Conservation (phyloP, 2,888 invertebrate genomes). For the Serripes groenlandicus region DNA sequence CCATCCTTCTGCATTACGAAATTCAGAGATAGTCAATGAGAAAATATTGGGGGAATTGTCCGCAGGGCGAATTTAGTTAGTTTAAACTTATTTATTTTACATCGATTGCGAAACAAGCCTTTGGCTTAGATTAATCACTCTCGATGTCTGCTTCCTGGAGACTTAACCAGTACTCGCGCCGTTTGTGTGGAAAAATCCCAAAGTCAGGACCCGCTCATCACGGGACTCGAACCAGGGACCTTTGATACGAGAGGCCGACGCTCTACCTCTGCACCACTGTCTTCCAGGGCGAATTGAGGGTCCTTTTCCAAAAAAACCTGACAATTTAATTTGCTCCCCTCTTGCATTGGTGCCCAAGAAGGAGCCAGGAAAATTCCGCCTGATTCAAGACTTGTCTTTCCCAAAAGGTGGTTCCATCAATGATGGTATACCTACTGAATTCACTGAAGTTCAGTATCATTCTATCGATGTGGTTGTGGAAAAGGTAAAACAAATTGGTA, state of each 20-base stretch:
- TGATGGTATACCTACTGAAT: conserved; percentile 16
- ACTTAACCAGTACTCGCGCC: no score
- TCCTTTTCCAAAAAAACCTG: conserved; percentile 3
- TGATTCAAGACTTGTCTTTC: conserved; percentile 49
- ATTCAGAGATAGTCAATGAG: background rate
- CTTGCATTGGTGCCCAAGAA: no score
- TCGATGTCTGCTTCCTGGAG: no score
- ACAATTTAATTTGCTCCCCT: conserved; percentile 40
- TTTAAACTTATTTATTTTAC: no score
- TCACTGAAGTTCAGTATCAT: conserved; percentile 39
- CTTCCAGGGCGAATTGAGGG: no score
- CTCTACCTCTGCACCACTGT: no score
- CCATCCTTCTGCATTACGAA: conserved; percentile 33
- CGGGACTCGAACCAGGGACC: no score
- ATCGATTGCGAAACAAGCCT: no score
- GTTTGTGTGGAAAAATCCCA: no score
- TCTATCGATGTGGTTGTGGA: conserved; percentile 30
- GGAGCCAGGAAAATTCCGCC: conserved; percentile 15
- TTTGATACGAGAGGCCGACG: no score
- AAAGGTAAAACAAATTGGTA: conserved; percentile 26
- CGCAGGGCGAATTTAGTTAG: background rate
- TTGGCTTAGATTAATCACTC: no score
- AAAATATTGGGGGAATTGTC: conserved; percentile 12
- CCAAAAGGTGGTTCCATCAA: conserved; percentile 23
- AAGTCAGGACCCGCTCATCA: no score